phyloP scores from a whole-genome alignment of 1,140 invertebrate species.

The Brachionus plicatilis region DNA sequence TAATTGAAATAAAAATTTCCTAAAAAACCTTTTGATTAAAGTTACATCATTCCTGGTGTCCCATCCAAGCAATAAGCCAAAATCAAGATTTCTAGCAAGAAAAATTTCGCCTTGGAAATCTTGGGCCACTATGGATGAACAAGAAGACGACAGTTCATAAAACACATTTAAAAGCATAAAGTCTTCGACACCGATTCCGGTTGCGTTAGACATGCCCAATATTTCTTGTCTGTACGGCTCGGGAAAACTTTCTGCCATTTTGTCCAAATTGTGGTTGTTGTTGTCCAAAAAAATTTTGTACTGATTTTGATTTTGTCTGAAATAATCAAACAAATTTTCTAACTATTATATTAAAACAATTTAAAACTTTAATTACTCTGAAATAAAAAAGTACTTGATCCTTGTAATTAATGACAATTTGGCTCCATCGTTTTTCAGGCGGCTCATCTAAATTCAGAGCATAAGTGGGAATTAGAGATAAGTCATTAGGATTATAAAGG shows the following conservation, averaged over 20 bases:
- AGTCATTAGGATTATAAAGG: neutral
- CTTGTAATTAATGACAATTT: neutral
- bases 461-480: neutral
- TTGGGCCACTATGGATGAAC: constrained; percentile 61
- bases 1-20: neutral
- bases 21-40: neutral
- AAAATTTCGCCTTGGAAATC: constrained; percentile 49
- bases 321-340: neutral
- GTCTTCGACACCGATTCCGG: constrained; percentile 55
- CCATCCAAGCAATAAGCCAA: constrained; percentile 59
- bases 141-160: constrained; percentile 63
- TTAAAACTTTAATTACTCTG: neutral
- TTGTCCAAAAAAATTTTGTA: neutral
- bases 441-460: neutral
- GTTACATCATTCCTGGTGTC: neutral
- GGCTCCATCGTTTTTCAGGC: neutral
- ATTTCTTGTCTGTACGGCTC: constrained; percentile 57
- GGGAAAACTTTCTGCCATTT: constrained; percentile 54
- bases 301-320: neutral
- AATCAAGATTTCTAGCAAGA: constrained; percentile 63
- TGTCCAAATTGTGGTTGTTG: neutral
- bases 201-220: constrained; percentile 54
- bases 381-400: neutral
- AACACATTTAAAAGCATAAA: constrained; percentile 62
- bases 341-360: neutral